phyloP scores from a whole-genome alignment of 1,140 invertebrate genomes.

The Ostrea denselamellosa region DNA sequence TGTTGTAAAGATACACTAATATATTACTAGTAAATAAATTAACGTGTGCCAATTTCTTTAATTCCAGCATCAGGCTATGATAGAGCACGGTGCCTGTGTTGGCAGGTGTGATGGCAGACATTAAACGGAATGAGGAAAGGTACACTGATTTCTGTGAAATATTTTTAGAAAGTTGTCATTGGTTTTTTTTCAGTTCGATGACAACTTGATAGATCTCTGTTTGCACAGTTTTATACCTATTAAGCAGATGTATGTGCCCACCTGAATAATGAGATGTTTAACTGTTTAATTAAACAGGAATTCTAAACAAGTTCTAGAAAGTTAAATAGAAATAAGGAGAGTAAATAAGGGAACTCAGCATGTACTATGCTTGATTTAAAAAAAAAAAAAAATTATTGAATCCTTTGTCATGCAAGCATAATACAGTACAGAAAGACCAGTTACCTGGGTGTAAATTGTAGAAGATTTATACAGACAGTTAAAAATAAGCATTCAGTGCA shows the following conservation, averaged over 20 bases:
- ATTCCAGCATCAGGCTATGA: neutral
- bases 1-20: neutral
- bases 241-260: neutral
- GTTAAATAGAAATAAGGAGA: too few species aligned
- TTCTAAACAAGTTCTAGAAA: neutral
- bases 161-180: neutral
- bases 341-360: too few species aligned
- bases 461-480: too few species aligned
- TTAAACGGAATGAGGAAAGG: neutral
- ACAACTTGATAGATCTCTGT: neutral
- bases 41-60: neutral
- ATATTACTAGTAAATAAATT: neutral
- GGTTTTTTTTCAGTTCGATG: neutral
- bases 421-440: too few species aligned
- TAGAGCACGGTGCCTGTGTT: neutral
- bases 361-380: too few species aligned
- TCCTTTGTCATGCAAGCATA: too few species aligned
- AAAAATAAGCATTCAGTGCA: too few species aligned
- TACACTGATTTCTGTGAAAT: neutral
- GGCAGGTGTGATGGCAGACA: neutral
- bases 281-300: slow-evolving; percentile 1
- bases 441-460: too few species aligned
- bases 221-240: neutral
- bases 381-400: too few species aligned
- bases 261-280: neutral